These are phyloP conservation scores for Thecocarcelia acutangulata DNA, from an alignment of 2,888 invertebrate species.

Conservation along the genomic window DNA sequence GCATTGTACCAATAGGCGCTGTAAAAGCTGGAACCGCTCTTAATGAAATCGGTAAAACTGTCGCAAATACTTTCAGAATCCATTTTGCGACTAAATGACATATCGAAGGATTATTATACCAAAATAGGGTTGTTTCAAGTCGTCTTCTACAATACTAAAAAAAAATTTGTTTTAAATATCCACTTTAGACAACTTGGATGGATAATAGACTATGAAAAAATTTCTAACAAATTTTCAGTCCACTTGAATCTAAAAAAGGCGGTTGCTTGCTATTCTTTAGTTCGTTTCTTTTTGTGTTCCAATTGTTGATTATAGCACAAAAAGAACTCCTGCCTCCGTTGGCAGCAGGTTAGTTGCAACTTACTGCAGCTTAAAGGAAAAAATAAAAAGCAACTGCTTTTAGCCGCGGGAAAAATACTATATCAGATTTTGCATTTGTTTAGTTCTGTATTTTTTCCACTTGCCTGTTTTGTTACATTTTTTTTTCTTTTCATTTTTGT, in stretches of 20 bases:
- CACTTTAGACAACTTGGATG: background rate
- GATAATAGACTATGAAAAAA: constrained; percentile 17
- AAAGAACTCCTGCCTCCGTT: background rate
- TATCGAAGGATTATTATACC: too few species aligned
- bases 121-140: too few species aligned
- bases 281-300: constrained; percentile 4
- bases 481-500: constrained; percentile 52
- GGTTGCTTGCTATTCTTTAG: background rate
- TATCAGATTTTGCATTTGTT: constrained; percentile 69
- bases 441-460: constrained; percentile 40
- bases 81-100: too few species aligned
- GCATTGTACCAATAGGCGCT: too few species aligned
- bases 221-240: constrained; percentile 41
- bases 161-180: too few species aligned
- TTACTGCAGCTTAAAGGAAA: constrained; percentile 28
- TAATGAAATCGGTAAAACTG: too few species aligned
- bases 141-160: too few species aligned
- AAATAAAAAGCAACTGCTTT: constrained; percentile 35
- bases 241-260: constrained; percentile 36
- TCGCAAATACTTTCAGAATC: too few species aligned
- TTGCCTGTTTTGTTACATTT: constrained; percentile 70
- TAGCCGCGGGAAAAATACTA: constrained; percentile 69
- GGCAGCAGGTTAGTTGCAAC: constrained; percentile 1
- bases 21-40: too few species aligned
- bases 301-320: constrained; percentile 20